Conservation (phyloP, 1,140 invertebrate genomes). For the Danaus melanippus region DNA sequence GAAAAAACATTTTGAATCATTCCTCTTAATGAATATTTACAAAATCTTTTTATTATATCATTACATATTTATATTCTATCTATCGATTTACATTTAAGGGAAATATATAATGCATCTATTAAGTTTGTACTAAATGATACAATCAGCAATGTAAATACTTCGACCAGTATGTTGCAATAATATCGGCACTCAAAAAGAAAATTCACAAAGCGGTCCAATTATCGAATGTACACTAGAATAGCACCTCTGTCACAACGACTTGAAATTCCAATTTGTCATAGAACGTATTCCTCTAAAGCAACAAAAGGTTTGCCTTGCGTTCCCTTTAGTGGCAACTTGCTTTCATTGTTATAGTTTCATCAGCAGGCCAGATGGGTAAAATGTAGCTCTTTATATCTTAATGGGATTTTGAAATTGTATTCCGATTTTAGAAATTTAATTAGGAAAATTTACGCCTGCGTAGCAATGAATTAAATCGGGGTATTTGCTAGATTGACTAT, state of each 20-base stretch:
- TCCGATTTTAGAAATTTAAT: conserved; percentile 10
- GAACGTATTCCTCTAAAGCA: conserved; percentile 35
- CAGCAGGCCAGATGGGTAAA: conserved; percentile 24
- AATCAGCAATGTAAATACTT: too few species aligned
- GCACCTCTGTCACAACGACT: conserved; percentile 19
- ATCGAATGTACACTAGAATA: conserved; percentile 21
- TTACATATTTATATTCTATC: too few species aligned
- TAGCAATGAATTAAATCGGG: background rate
- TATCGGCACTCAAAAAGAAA: too few species aligned
- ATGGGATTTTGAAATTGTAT: conserved; percentile 19
- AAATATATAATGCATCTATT: too few species aligned
- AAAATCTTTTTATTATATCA: too few species aligned
- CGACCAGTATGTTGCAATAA: too few species aligned
- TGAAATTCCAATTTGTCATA: conserved; percentile 31
- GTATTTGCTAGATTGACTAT: background rate
- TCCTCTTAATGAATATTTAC: too few species aligned
- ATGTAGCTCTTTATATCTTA: conserved; percentile 19
- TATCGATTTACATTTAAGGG: too few species aligned
- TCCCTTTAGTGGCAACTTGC: conserved; percentile 32
- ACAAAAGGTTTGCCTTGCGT: conserved; percentile 33
- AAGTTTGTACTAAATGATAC: too few species aligned
- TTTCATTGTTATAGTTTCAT: conserved; percentile 41
- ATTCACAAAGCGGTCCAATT: conserved; percentile 20
- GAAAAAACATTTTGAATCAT: too few species aligned
- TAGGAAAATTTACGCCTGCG: conserved; percentile 7